A percentile compares a stretch with the other conserved stretches of the same genome.
Evolutionary conservation across 2,797 vertebrate genomes (phyloP).

Genomic region (Cichlasoma orientale): DNA sequence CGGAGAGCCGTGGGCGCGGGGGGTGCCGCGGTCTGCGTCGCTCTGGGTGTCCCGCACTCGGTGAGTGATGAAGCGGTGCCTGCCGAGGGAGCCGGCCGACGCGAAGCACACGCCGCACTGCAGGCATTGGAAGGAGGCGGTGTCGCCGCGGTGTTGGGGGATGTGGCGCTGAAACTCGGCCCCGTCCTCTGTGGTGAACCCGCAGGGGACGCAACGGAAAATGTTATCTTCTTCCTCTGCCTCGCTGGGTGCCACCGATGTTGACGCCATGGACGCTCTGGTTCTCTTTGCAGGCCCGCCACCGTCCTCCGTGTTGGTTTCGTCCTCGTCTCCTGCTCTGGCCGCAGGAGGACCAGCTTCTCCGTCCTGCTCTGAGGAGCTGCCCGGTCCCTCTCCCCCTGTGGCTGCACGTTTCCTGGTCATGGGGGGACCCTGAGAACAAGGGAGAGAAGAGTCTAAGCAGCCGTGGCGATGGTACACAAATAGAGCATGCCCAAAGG

Average conservation of each 20-base stretch:
- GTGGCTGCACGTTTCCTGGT: conserved; percentile 78
- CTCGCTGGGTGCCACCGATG: conserved; percentile 46
- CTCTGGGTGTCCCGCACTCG: conserved; percentile 84
- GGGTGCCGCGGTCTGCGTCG: conserved; percentile 57
- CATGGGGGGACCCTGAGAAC: conserved; percentile 53
- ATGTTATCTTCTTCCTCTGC: conserved; percentile 75
- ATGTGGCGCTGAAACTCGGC: conserved; percentile 85
- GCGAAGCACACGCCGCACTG: conserved; percentile 96
- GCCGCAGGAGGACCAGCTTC: conserved; percentile 60
- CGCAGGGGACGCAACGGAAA: conserved; percentile 86
- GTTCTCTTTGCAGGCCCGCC: conserved; percentile 75
- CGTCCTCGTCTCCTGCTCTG: conserved; percentile 60
- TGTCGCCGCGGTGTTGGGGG: conserved; percentile 87
- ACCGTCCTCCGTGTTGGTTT: conserved; percentile 57
- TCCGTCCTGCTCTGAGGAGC: conserved; percentile 77
- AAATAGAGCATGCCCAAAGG: neutral
- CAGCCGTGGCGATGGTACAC: neutral
- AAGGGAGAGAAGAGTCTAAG: neutral
- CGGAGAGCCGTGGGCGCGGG: conserved; percentile 65
- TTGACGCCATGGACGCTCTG: conserved; percentile 45
- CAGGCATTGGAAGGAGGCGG: conserved; percentile 87
- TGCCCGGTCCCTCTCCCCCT: conserved; percentile 72
- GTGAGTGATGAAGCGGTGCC: conserved; percentile 97
- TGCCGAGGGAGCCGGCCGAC: conserved; percentile 88
- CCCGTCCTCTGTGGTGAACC: conserved; percentile 82